phyloP scores from a whole-genome alignment of 1,140 invertebrate genomes.

The Limonius californicus region DNA sequence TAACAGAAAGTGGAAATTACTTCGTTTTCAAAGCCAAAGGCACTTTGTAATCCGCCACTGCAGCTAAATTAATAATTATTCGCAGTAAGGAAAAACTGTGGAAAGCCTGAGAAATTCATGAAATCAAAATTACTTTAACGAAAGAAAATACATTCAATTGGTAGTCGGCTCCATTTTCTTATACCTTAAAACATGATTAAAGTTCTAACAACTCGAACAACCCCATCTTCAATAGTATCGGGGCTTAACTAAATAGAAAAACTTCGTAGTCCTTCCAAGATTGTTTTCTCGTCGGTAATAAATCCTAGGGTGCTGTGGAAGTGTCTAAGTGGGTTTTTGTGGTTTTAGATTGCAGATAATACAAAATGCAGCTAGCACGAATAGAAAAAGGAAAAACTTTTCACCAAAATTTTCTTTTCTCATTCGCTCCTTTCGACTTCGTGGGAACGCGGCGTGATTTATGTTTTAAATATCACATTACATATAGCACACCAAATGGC shows the following conservation, averaged over 20 bases:
- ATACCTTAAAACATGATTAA: background rate
- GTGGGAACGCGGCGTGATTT: background rate
- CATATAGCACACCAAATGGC: no score
- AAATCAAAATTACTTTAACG: no score
- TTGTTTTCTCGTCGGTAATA: constrained; percentile 1
- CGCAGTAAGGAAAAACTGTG: no score
- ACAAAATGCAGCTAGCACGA: background rate
- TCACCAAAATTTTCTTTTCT: background rate
- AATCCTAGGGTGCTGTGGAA: background rate
- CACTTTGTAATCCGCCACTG: no score
- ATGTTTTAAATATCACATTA: background rate
- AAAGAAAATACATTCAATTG: no score
- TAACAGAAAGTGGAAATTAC: no score
- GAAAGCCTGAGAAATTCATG: no score
- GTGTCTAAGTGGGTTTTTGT: background rate
- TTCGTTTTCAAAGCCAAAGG: no score
- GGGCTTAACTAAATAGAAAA: background rate
- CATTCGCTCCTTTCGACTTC: background rate
- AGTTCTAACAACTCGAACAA: background rate
- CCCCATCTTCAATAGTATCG: background rate
- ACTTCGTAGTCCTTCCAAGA: constrained; percentile 1
- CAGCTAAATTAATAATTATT: no score
- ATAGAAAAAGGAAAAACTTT: background rate
- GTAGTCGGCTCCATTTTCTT: background rate
- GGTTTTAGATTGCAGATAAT: background rate